Evolutionary conservation across 2,113 vertebrate species (phyloP), one percentile per base, ranked within the genome.

Genomic region (Eublepharis macularius): DNA sequence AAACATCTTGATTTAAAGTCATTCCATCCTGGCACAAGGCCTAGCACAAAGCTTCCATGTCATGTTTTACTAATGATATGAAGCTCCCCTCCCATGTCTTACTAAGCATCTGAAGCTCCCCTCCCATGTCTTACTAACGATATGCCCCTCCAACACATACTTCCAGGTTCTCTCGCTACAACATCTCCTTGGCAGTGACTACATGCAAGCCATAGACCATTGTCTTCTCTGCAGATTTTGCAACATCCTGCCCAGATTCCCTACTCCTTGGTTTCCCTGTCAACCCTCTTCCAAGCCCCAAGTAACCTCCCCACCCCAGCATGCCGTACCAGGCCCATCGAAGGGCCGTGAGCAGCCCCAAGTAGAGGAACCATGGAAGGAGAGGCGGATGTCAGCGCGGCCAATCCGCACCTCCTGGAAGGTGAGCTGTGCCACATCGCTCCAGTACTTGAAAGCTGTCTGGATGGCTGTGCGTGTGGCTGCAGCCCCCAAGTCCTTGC

Each of bases 391-490:
- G 93, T 98, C 97, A 0, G 97, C 96, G 76, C 93, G 85, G 82
- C 97, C 97, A 24, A 94, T 91, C 34, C 83, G 24, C 39, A 98
- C 92, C 89, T 98, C 98, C 78, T 82, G 95, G 90, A 98, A 98
- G 87, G 81, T 97, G 90, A 98, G 86, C 1, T 93, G 92, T 0
- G 96, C 84, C 90, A 97, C 96, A 0, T 95, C 93, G 13, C 96
- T 98, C 98, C 98, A 98, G 91, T 98, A 98, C 69, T 92, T 95
- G 88, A 98, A 98, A 68, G 97, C 98, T 6, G 94, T 87, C 43
- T 90, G 92, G 79, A 98, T 89, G 51, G 97, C 97, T 8, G 54
- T 74, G 73, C 91, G 91, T 26, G 97, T 96, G 8, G 85, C 89
- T 2, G 86, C 17, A 63, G 89, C 86, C 91, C 76, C 81, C 69